Conservation (phyloP, 2,113 vertebrate genomes). For the Pimephales promelas region DNA sequence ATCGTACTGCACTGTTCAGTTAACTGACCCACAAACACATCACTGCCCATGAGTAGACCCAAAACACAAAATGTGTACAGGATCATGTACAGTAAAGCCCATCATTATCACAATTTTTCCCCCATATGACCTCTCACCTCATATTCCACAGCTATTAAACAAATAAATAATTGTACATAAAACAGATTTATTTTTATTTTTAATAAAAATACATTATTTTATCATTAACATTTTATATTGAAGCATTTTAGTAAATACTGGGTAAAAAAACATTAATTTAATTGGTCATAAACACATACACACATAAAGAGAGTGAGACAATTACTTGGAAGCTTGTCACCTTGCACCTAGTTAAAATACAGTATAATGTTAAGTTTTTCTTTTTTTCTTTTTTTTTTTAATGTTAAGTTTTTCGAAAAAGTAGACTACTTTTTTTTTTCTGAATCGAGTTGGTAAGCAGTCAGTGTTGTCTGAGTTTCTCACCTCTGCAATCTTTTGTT, state of each 20-base stretch:
- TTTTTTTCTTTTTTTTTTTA: not conserved
- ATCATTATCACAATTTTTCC: not conserved
- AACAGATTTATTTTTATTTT: not conserved
- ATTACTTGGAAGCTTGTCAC: not conserved
- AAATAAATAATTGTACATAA: not conserved
- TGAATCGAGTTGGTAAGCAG: not conserved
- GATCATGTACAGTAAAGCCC: not conserved
- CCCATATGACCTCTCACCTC: not conserved
- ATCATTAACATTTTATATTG: not conserved
- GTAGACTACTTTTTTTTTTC: not conserved
- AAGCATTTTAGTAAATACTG: not conserved
- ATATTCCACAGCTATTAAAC: not conserved
- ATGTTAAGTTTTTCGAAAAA: not conserved
- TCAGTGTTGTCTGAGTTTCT: constrained; percentile 44
- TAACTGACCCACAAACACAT: constrained; percentile 65
- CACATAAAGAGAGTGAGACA: not conserved
- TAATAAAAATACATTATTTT: not conserved
- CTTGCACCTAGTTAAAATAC: not conserved
- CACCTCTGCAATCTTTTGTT: constrained; percentile 74
- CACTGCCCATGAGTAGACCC: constrained; percentile 12
- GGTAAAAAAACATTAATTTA: not conserved
- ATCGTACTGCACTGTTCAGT: constrained; percentile 62
- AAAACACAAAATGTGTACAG: not conserved
- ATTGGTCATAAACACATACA: not conserved
- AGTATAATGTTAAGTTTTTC: not conserved